These are phyloP conservation scores for Epizoanthus illoricatus DNA, from an alignment of 92 coral and sea anemone species.

Conservation along the genomic window DNA sequence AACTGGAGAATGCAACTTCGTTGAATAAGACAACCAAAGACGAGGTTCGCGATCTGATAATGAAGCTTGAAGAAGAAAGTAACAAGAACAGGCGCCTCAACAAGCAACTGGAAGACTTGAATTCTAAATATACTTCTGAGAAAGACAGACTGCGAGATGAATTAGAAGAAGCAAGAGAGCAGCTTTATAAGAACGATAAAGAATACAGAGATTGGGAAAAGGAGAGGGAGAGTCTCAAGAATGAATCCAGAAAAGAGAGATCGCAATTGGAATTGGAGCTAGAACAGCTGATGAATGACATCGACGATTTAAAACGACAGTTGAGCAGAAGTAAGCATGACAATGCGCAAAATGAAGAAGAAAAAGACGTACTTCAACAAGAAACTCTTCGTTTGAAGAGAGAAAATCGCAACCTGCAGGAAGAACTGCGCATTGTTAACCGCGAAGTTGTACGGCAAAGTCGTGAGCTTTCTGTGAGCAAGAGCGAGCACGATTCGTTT, in stretches of 20 bases:
- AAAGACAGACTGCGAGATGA: slow-evolving; percentile 59
- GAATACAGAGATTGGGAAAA: slow-evolving; percentile 54
- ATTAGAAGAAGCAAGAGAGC: slow-evolving; percentile 55
- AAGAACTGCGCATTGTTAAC: slow-evolving; percentile 10
- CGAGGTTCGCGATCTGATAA: slow-evolving; percentile 47
- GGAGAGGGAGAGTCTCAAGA: slow-evolving; percentile 46
- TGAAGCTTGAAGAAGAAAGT: slow-evolving; percentile 45
- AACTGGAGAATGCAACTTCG: slow-evolving; percentile 18
- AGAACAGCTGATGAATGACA: slow-evolving; percentile 59
- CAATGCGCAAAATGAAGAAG: neutral
- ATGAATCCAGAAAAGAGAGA: slow-evolving; percentile 64
- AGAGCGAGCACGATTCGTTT: slow-evolving; percentile 45
- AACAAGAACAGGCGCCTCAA: slow-evolving; percentile 40
- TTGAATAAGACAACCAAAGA: slow-evolving; percentile 4
- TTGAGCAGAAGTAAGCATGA: slow-evolving; percentile 31
- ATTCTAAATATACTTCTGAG: slow-evolving; percentile 33
- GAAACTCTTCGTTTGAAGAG: neutral
- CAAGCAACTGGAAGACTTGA: slow-evolving; percentile 41
- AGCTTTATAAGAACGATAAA: slow-evolving; percentile 53
- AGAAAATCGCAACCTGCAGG: slow-evolving; percentile 11
- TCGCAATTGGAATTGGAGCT: slow-evolving; percentile 63
- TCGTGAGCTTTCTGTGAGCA: slow-evolving; percentile 30
- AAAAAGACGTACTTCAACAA: slow-evolving; percentile 9
- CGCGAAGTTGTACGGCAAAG: slow-evolving; percentile 13
- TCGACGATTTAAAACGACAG: slow-evolving; percentile 52